phyloP scores from a whole-genome alignment of 2,888 invertebrate genomes.

The Cerastoderma edule region DNA sequence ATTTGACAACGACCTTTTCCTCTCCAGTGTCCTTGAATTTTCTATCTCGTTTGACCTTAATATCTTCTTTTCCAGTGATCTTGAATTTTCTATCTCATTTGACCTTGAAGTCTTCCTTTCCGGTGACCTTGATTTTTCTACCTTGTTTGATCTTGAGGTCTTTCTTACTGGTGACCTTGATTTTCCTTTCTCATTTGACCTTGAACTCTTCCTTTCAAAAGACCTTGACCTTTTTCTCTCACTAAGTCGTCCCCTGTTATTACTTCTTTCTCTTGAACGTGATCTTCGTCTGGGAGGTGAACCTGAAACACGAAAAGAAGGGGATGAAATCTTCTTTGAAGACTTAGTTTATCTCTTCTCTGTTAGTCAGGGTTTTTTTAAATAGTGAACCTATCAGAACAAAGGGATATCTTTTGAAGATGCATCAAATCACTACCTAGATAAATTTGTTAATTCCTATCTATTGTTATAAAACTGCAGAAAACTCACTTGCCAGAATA shows the following conservation, averaged over 20 bases:
- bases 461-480: no score
- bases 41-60: constrained; percentile 2
- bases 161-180: constrained; percentile 2
- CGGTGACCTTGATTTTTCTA: constrained; percentile 19
- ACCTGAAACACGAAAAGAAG: not conserved
- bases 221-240: not conserved
- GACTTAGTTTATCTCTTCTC: no score
- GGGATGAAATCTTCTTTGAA: no score
- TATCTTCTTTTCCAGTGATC: not conserved
- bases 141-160: constrained; percentile 2
- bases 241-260: not conserved
- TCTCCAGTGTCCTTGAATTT: not conserved
- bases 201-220: not conserved
- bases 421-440: no score
- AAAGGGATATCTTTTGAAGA: no score
- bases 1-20: not conserved
- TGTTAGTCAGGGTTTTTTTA: no score
- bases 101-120: constrained; percentile 14
- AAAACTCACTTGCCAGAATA: no score
- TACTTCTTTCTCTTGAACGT: constrained; percentile 23
- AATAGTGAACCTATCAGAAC: no score
- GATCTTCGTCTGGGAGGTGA: constrained; percentile 1
- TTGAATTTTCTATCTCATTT: not conserved
- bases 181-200: not conserved
- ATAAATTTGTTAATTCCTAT: no score